Percentiles rank a stretch among this genome's conserved stretches.
Evolutionary conservation across 1,140 invertebrate genomes (phyloP).

Genomic region (Rhopalosiphum maidis): DNA sequence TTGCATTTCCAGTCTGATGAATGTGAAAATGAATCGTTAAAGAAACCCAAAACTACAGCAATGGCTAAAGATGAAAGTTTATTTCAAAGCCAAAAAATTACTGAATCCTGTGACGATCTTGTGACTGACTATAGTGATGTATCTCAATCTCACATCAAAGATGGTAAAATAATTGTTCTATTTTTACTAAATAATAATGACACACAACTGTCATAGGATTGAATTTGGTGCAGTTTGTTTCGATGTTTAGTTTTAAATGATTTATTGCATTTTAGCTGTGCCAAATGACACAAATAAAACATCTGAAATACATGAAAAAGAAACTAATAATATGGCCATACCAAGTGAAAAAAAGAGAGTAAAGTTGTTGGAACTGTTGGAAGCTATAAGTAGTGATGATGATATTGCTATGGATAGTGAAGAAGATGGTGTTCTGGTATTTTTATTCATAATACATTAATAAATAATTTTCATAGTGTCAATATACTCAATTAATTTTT

Average conservation of each 20-base stretch:
- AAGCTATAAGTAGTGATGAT: slow-evolving; percentile 53
- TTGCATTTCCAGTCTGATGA: background rate
- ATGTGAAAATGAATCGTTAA: background rate
- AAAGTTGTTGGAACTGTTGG: slow-evolving; percentile 37
- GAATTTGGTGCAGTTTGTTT: background rate
- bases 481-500: background rate
- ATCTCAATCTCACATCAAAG: background rate
- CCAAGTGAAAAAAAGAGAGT: background rate
- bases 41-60: background rate
- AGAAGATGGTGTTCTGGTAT: slow-evolving; percentile 21
- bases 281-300: background rate
- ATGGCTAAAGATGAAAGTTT: background rate
- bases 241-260: background rate
- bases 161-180: background rate
- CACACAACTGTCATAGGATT: background rate
- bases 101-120: background rate
- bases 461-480: background rate
- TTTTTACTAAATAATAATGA: background rate
- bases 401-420: slow-evolving; percentile 33
- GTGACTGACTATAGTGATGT: background rate
- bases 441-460: background rate
- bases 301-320: background rate
- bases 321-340: background rate
- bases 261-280: background rate
- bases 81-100: background rate